Evolutionary conservation across 1,140 invertebrate species (phyloP), one percentile per base, ranked within the genome.

Genomic region (Halyomorpha halys): DNA sequence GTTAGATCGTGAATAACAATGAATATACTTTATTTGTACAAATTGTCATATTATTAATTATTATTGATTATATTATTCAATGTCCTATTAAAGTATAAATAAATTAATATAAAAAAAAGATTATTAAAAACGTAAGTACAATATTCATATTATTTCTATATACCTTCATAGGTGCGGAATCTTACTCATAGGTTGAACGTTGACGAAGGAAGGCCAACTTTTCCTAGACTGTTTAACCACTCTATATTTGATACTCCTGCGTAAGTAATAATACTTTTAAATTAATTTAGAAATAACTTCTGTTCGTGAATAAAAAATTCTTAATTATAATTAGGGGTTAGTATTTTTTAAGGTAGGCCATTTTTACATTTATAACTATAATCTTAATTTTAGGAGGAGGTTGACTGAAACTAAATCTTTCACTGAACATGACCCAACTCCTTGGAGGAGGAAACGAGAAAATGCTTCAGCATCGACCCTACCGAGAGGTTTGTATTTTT

Each of bases 111-210:
- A 18, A 44, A 59, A 21, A 18, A 15, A n/a, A n/a, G n/a, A n/a
- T n/a, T 15, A 5, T 23, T 53, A 47, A 23, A 14, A 3, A 4
- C 23, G 6, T 15, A 16, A 27, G 5, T 16, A 30, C 27, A 21
- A 25, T 11, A 13, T 4, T 27, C 23, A 25, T 62, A 59, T 34
- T 44, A 14, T 44, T 0, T 39, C 19, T 19, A 65, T 64, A 64
- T 60, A 62, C 44, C 67, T 71, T 71, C 69, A 44, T 70, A 87
- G 85, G 86, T 87, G n/a, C 82, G 89, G 47, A 89, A 85, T 70
- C 76, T 94, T 23, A 93, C 90, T 1, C 85, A 90, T 70, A 83
- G 88, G 68, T 76, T 92, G 59, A 91, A 91, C 72, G 86, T 89
- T 13, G 89, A 91, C 71, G 89, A 90, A 69, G 76, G 76, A 53